A percentile compares a stretch with the other conserved stretches of the same genome.
Evolutionary conservation across 2,888 invertebrate species (phyloP).

Genomic region (Lithophane leautieri): DNA sequence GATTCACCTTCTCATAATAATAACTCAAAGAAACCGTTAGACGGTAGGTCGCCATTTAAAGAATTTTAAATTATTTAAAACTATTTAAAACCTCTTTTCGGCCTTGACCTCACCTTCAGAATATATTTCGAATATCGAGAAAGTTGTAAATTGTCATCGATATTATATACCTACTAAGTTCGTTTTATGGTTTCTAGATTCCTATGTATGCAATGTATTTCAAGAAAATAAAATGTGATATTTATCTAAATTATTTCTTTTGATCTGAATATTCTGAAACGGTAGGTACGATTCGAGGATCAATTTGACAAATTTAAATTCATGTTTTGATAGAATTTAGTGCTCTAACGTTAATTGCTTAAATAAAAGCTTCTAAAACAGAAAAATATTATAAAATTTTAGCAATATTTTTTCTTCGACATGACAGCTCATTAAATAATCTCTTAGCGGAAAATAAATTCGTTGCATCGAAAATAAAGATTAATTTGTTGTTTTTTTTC

Average conservation of each 20-base stretch:
- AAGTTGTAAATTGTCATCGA: slow-evolving; percentile 61
- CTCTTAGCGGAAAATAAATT: neutral
- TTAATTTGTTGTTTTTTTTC: neutral
- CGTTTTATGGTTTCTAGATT: slow-evolving; percentile 41
- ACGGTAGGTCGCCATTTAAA: slow-evolving; percentile 57
- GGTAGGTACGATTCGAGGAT: slow-evolving; percentile 16
- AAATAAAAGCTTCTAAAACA: slow-evolving; percentile 16
- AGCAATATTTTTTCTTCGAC: neutral
- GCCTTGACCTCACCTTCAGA: slow-evolving; percentile 70
- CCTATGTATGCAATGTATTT: slow-evolving; percentile 22
- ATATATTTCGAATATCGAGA: slow-evolving; percentile 47
- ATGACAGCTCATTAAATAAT: neutral
- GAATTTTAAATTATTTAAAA: slow-evolving; percentile 67
- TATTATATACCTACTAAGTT: slow-evolving; percentile 52
- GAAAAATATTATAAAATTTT: neutral
- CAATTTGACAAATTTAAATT: slow-evolving; percentile 23
- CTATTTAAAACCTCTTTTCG: slow-evolving; percentile 60
- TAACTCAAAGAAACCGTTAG: slow-evolving; percentile 63
- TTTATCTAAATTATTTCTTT: slow-evolving; percentile 15
- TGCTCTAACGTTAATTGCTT: slow-evolving; percentile 16
- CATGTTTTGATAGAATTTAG: slow-evolving; percentile 29
- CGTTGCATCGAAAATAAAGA: neutral
- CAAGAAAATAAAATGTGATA: slow-evolving; percentile 16
- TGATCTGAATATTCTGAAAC: slow-evolving; percentile 26
- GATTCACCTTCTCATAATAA: slow-evolving; percentile 50